These are phyloP conservation scores for Vandiemenella viatica DNA, from an alignment of 2,888 invertebrate species.

Conservation along the genomic window DNA sequence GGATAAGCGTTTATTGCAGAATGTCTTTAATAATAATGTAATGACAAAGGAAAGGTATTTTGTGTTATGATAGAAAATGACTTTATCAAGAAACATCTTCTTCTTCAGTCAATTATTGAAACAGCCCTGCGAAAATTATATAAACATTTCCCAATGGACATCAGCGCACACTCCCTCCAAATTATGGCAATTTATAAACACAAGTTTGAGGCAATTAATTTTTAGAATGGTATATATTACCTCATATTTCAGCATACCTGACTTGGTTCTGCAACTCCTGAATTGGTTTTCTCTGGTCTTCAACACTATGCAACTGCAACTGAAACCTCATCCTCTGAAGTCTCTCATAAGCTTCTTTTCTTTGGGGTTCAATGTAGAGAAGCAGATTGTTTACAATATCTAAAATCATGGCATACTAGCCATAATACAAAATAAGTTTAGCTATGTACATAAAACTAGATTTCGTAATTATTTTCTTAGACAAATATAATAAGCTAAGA, in stretches of 20 bases:
- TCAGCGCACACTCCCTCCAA: no score
- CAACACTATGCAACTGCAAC: slow-evolving; percentile 75
- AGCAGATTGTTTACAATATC: slow-evolving; percentile 96
- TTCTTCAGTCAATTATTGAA: no score
- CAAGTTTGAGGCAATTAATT: not conserved
- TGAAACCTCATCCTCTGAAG: slow-evolving; percentile 89
- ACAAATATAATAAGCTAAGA: no score
- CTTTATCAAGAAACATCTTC: not conserved
- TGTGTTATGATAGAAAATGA: not conserved
- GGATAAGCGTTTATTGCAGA: no score
- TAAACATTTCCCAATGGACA: no score
- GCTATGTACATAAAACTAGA: no score
- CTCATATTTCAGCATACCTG: slow-evolving; percentile 24
- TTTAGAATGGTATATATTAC: no score
- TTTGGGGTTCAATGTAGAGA: slow-evolving; percentile 88
- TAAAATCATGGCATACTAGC: slow-evolving; percentile 90
- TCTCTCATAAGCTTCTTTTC: slow-evolving; percentile 78
- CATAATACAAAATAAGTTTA: no score
- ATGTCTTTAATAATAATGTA: no score
- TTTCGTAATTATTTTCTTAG: no score
- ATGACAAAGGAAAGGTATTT: no score
- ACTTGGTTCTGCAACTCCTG: slow-evolving; percentile 74
- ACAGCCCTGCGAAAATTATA: no score
- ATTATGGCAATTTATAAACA: not conserved
- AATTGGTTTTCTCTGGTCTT: slow-evolving; percentile 84